Conservation (phyloP, 2,888 invertebrate species). For the Agriopis leucophaearia region DNA sequence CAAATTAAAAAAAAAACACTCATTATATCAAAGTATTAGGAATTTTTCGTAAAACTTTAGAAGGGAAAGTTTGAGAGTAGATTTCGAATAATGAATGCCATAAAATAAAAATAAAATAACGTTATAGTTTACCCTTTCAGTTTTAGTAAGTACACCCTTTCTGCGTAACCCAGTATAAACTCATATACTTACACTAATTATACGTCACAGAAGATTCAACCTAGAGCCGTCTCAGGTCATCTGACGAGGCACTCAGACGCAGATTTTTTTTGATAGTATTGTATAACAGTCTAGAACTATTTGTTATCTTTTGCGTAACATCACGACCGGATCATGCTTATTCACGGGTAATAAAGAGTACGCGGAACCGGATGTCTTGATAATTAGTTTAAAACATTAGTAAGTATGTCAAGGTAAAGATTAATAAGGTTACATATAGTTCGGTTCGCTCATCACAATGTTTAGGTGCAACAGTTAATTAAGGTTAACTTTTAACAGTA, state of each 20-base stretch:
- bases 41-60: no score
- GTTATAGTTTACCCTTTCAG: no score
- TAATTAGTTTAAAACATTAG: constrained; percentile 23
- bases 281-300: constrained; percentile 22
- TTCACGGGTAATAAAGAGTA: constrained; percentile 32
- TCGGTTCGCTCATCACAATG: constrained; percentile 2
- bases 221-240: constrained; percentile 25
- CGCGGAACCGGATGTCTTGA: constrained; percentile 29
- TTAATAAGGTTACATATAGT: constrained; percentile 11
- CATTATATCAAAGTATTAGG: no score
- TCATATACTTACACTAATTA: constrained; percentile 9
- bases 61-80: no score
- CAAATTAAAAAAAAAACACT: no score
- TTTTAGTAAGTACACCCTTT: no score
- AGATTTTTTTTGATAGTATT: constrained; percentile 21
- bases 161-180: no score
- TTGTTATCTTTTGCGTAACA: constrained; percentile 32
- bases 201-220: constrained; percentile 1
- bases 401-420: constrained; percentile 25
- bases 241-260: constrained; percentile 19
- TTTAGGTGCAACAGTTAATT: neutral
- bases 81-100: no score
- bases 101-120: no score
- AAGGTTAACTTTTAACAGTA: neutral
- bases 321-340: constrained; percentile 25